Percentiles rank a stretch among this genome's conserved stretches.
These are phyloP conservation scores for Tragopan temminckii DNA, from an alignment of 2,797 vertebrate genomes.

Conservation along the genomic window DNA sequence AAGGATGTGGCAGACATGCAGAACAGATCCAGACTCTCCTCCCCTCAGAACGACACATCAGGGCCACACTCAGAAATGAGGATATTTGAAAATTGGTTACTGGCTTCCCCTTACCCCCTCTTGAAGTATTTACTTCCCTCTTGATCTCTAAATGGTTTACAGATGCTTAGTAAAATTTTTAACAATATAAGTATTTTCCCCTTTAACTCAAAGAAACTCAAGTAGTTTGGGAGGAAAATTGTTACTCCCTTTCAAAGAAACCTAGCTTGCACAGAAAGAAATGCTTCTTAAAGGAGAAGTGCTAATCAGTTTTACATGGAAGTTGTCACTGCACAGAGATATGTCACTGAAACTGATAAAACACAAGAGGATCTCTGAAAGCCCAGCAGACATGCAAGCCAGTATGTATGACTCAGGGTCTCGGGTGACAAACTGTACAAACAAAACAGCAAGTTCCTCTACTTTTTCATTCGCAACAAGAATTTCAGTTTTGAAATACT, in stretches of 20 bases:
- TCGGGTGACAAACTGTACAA: background rate
- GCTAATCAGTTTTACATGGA: background rate
- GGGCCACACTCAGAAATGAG: background rate
- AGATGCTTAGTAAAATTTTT: background rate
- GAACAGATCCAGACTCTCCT: background rate
- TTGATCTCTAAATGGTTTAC: slow-evolving; percentile 22
- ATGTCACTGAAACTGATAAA: slow-evolving; percentile 11
- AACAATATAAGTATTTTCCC: background rate
- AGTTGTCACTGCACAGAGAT: fast-evolving
- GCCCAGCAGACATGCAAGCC: background rate
- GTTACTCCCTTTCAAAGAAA: background rate
- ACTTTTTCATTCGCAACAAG: background rate
- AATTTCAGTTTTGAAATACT: slow-evolving; percentile 57
- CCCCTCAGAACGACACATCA: background rate
- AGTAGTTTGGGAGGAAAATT: background rate
- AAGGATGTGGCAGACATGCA: background rate
- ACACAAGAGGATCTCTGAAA: background rate
- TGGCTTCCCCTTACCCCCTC: background rate
- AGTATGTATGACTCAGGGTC: slow-evolving; percentile 21
- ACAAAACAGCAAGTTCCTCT: slow-evolving; percentile 32
- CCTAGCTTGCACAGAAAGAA: background rate
- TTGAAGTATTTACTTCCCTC: slow-evolving; percentile 21
- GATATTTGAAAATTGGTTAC: slow-evolving; percentile 6
- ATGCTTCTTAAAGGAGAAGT: background rate
- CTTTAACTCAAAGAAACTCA: background rate